Evolutionary conservation across 2,797 vertebrate species (phyloP).

Genomic region (Mergus octosetaceus): DNA sequence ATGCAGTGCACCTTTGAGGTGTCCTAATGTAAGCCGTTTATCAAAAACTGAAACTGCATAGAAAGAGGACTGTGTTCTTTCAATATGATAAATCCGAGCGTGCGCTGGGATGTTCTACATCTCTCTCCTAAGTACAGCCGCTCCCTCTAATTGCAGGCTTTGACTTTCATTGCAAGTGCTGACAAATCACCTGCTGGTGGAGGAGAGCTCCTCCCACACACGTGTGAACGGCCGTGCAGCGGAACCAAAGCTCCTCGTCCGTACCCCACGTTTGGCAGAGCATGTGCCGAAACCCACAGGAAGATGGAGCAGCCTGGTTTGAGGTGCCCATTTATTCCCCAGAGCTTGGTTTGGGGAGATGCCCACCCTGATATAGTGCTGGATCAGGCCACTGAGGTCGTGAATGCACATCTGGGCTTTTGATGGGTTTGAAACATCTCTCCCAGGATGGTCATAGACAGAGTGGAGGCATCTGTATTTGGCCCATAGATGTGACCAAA

Average conservation of each 20-base stretch:
- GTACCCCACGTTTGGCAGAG: background rate
- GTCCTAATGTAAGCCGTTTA: constrained; percentile 47
- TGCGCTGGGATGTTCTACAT: background rate
- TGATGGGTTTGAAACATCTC: background rate
- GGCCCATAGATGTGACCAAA: background rate
- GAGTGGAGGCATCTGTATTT: background rate
- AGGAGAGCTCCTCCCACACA: background rate
- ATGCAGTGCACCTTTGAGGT: constrained; percentile 60
- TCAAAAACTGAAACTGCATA: constrained; percentile 41
- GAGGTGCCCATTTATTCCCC: background rate
- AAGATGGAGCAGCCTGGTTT: background rate
- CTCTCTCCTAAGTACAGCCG: constrained; percentile 15
- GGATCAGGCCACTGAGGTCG: background rate
- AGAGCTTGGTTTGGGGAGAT: background rate
- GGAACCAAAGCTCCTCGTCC: background rate
- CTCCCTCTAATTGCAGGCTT: constrained; percentile 33
- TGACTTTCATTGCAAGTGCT: constrained; percentile 23
- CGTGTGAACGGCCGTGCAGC: accelerated
- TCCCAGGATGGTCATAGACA: background rate
- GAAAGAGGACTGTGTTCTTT: constrained; percentile 46
- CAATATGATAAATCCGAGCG: constrained; percentile 56
- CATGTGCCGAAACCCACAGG: accelerated
- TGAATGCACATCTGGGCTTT: background rate
- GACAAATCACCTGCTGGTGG: background rate
- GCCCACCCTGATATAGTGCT: background rate